Base-by-base conservation (phyloP, 2,888 invertebrate genomes). In the Opisthograptis luteolata region DNA sequence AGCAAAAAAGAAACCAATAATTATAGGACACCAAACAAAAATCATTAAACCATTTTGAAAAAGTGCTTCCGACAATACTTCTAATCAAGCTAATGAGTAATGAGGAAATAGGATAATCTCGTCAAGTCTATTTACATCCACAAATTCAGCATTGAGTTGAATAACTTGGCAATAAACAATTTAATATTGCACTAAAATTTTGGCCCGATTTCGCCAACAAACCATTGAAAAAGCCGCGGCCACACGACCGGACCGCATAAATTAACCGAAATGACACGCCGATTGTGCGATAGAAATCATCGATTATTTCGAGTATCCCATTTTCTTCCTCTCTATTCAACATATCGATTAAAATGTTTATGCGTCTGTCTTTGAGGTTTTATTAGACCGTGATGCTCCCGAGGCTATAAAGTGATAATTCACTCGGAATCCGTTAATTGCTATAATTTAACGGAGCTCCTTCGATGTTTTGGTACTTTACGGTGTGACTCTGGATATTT, bases 351-450 rank as follows among this genome's bases (percentile, higher is more conserved):
- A 32, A 44, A 30, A 51, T 51, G 30, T 40, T 35, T 17, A 40
- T 22, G 45, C 73, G 67, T 70, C 62, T 47, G 9, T 81, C 64
- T 69, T 48, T 56, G 60, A 62, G 60, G 64, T 73, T 79, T 75
- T 79, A 78, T 81, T 73, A 75, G 66, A 60, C 66, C 72, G 70
- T 72, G 68, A 59, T 62, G 67, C 68, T 72, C 84, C 79, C 51
- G 66, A 62, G 86, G 87, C 86, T 78, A 85, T 84, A 73, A 70
- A 83, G 84, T 68, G 69, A 78, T 87, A 84, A 84, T 81, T 80
- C 84, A 85, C 84, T 72, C 76, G 77, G 75, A 85, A 84, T 75
- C 72, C 73, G 75, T 85, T 87, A 87, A 87, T 87, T 81, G 82
- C 73, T 73, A 79, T 80, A 81, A 87, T 87, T 87, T 84, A 79